A percentile compares a stretch with the other conserved stretches of the same genome.
Conservation (phyloP, 2,888 invertebrate genomes). For the Morpho achilles region DNA sequence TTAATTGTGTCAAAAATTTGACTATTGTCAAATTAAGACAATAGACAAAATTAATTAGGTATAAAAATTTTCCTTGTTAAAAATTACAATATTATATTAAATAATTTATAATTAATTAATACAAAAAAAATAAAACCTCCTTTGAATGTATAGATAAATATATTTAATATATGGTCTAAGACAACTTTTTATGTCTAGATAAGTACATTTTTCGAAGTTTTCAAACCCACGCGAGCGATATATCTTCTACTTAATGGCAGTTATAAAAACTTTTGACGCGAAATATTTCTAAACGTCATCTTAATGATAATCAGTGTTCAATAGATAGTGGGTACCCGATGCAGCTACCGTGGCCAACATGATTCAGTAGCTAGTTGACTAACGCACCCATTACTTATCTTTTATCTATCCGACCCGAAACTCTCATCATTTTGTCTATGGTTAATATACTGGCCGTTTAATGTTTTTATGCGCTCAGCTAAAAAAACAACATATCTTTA, state of each 20-base stretch:
- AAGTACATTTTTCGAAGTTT: conserved; percentile 4
- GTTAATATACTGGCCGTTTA: conserved; percentile 56
- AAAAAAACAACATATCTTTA: conserved; percentile 47
- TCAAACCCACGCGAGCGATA: conserved; percentile 1
- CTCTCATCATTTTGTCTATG: conserved; percentile 65
- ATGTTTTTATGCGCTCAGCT: conserved; percentile 46
- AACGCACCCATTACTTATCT: conserved; percentile 67
- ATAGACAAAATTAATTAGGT: too few species aligned
- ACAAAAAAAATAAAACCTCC: too few species aligned
- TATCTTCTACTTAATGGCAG: conserved; percentile 5
- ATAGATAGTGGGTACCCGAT: conserved; percentile 41
- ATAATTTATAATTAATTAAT: too few species aligned
- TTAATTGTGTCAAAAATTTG: too few species aligned
- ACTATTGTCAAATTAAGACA: too few species aligned
- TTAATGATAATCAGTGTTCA: conserved; percentile 59
- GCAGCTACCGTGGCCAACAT: conserved; percentile 53
- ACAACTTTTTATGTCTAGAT: neutral
- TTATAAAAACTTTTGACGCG: conserved; percentile 24
- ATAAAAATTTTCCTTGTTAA: too few species aligned
- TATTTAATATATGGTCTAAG: neutral
- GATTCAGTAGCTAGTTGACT: conserved; percentile 62
- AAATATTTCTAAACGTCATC: conserved; percentile 43
- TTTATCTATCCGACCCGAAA: conserved; percentile 47
- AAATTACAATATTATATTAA: too few species aligned
- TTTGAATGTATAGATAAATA: neutral